Evolutionary conservation across 2,888 invertebrate species (phyloP), one percentile per base, ranked within the genome.

Genomic region (Rhabditoides inermis): DNA sequence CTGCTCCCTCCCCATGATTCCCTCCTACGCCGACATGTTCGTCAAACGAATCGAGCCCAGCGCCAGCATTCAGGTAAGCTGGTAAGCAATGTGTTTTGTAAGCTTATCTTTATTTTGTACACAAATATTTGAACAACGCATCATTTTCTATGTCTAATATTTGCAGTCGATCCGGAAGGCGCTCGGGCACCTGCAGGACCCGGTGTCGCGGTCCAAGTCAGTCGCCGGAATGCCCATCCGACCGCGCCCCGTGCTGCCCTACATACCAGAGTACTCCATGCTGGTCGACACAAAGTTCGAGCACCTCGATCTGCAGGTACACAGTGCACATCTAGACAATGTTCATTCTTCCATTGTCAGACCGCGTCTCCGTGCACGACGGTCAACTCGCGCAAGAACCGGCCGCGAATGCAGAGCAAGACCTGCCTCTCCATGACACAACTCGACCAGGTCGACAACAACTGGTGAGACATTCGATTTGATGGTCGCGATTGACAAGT

Each of bases 251-350:
- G 40, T 22, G 18, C 40, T 57, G 26, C 49, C 55, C 6, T 32
- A 47, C 0, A 46, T 59, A 23, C 57, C 57, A 3, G 63, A 64
- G 37, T 61, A 60, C 50, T 52, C 52, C 7, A 62, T 64, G 61
- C 12, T 65, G 15, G 49, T 48, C 25, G 39, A 50, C 4, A 40
- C 27, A 3, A 53, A 60, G 28, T 27, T 63, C 32, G 62, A 63
- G 7, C 63, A 68, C 48, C 45, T 68, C 5, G 65, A 68, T 50
- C 51, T 68, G 2, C 62, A 68, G 51, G 67, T 65, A 26, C 25
- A 18, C 12, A n/a, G n/a, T n/a, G n/a, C n/a, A n/a, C n/a, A n/a
- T n/a, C n/a, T n/a, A n/a, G n/a, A n/a, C n/a, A n/a, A n/a, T n/a
- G n/a, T n/a, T n/a, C n/a, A n/a, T n/a, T n/a, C n/a, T n/a, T n/a